phyloP scores from a whole-genome alignment of 1,140 invertebrate species.

The Epicauta chinensis region DNA sequence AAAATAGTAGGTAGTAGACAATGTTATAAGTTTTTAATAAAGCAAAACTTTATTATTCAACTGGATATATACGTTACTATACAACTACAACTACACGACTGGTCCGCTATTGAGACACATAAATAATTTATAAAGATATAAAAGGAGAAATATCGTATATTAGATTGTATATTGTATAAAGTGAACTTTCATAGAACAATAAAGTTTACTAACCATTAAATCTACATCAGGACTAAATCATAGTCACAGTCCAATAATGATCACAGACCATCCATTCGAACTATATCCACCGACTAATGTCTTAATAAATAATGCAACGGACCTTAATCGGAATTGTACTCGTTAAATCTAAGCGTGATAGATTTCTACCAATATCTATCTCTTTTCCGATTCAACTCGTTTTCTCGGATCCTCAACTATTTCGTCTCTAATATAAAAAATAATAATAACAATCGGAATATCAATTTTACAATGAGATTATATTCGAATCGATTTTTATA shows the following conservation, averaged over 20 bases:
- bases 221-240: slow-evolving; percentile 25
- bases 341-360: slow-evolving; percentile 25
- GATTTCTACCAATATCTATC: too few relatives aligned
- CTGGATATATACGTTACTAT: not conserved
- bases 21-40: slow-evolving; percentile 13
- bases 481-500: too few relatives aligned
- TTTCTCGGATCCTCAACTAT: too few relatives aligned
- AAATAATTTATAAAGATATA: too few relatives aligned
- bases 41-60: slow-evolving; percentile 16
- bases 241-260: slow-evolving; percentile 15
- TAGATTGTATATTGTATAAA: slow-evolving; percentile 8
- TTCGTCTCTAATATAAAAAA: too few relatives aligned
- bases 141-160: slow-evolving; percentile 22
- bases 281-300: slow-evolving; percentile 26
- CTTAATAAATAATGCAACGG: slow-evolving; percentile 29
- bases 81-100: too few relatives aligned
- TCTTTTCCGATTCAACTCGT: too few relatives aligned
- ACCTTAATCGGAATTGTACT: slow-evolving; percentile 32
- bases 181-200: slow-evolving; percentile 16
- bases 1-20: too few relatives aligned
- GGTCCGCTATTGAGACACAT: too few relatives aligned
- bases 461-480: too few relatives aligned
- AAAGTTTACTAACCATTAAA: slow-evolving; percentile 24
- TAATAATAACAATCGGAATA: too few relatives aligned
- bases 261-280: slow-evolving; percentile 1